These are phyloP conservation scores for Scytalopus superciliaris DNA, from an alignment of 2,113 vertebrate genomes.

Conservation along the genomic window DNA sequence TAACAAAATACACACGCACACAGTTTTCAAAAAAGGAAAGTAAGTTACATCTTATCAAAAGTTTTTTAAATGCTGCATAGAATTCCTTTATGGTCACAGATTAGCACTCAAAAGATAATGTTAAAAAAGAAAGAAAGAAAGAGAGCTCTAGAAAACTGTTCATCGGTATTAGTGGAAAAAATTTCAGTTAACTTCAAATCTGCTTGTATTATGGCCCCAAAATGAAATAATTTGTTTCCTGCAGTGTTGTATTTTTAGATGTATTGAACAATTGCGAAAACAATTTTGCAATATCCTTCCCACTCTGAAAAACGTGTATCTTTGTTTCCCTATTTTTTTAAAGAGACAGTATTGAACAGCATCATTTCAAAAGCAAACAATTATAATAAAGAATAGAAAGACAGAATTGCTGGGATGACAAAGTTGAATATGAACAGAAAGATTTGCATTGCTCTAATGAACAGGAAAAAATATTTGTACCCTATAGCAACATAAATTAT, in stretches of 20 bases:
- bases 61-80: background rate
- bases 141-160: background rate
- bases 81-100: background rate
- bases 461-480: background rate
- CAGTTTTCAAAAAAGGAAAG: background rate
- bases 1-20: background rate
- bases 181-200: background rate
- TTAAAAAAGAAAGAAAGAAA: background rate
- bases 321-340: conserved; percentile 19
- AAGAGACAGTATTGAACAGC: background rate
- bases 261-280: conserved; percentile 11
- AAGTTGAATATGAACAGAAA: background rate
- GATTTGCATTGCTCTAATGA: background rate
- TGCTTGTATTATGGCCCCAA: background rate
- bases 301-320: background rate
- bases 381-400: background rate
- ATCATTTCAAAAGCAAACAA: background rate
- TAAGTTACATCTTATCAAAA: background rate
- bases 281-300: conserved; percentile 49
- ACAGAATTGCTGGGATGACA: background rate
- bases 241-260: conserved; percentile 6
- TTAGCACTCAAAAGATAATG: background rate
- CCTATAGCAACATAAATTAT: background rate
- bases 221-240: conserved; percentile 16
- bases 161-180: background rate